Evolutionary conservation across 2,113 vertebrate species (phyloP).

Genomic region (Paratilapia polleni): DNA sequence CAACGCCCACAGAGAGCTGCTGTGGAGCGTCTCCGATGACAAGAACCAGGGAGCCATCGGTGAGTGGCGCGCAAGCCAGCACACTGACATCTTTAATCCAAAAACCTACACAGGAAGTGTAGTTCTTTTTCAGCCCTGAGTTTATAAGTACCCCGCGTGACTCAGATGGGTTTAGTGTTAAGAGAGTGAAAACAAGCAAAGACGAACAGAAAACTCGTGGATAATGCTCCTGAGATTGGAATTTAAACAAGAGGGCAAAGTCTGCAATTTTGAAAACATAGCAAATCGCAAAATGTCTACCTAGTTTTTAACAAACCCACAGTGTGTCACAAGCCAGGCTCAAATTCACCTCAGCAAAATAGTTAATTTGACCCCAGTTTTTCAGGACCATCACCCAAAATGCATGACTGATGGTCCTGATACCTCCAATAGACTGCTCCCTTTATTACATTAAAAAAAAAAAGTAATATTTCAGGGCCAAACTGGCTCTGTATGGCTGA

Average conservation of each 20-base stretch:
- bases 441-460: background rate
- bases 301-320: background rate
- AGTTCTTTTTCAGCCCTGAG: background rate
- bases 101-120: background rate
- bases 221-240: background rate
- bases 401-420: background rate
- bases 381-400: no score
- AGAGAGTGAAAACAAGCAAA: background rate
- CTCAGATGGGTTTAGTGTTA: no score
- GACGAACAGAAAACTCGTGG: background rate
- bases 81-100: background rate
- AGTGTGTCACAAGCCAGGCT: background rate
- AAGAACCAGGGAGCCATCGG: constrained; percentile 84
- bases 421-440: background rate
- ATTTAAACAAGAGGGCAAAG: background rate
- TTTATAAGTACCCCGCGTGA: no score
- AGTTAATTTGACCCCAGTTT: background rate
- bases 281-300: background rate
- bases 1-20: constrained; percentile 86
- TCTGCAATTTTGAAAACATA: background rate
- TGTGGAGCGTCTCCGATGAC: constrained; percentile 86
- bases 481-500: background rate
- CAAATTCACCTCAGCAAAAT: background rate
- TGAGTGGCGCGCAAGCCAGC: constrained; percentile 62
- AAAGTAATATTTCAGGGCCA: background rate